Base-by-base conservation (phyloP, 2,797 vertebrate genomes). In the Tolypeutes matacus region DNA sequence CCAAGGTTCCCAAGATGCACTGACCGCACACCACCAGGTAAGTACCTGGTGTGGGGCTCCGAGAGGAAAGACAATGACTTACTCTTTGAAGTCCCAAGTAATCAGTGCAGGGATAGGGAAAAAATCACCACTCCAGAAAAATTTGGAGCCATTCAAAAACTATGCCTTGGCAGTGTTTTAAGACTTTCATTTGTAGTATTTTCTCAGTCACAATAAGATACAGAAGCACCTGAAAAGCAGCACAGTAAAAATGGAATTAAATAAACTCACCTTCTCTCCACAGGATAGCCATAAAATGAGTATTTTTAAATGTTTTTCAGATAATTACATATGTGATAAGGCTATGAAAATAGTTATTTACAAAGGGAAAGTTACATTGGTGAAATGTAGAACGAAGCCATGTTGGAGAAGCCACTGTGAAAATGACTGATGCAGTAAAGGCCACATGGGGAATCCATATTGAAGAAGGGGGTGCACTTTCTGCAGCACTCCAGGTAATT, bases 1-100 rank as follows among this genome's bases (percentile, higher is more conserved):
- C 5, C 39, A 56, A 42, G 23, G 7, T 1, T 46, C 12, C 58
- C 21, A 10, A 4, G 17, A 31, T 3, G 1, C 49, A 34, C 0
- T 51, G 36, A 69, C 39, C 39, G 7, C 39, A 39, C 39, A 39
- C 39, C 39, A 39, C 39, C 39, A 39, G 46, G 65, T 20, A 20
- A 67, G n/a, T 17, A 20, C 7, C n/a, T 67, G 65, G 7, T 67
- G 18, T 20, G 31, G 20, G 13, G 34, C 65, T 9, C 64, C 65
- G 20, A 67, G n/a, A 67, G 31, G n/a, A 67, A 34, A 34, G 65
- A 34, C 31, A 20, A 8, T 34, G n/a, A 20, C n/a, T 34, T 67
- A 67, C 17, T 20, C 34, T 67, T 3, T 20, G n/a, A 14, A 1
- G 8, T 67, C 8, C n/a, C 20, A 17, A 20, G 65, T 34, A 9